A percentile compares a stretch with the other conserved stretches of the same genome.
Evolutionary conservation across 2,113 vertebrate genomes (phyloP).

Genomic region (Catagonus wagneri): DNA sequence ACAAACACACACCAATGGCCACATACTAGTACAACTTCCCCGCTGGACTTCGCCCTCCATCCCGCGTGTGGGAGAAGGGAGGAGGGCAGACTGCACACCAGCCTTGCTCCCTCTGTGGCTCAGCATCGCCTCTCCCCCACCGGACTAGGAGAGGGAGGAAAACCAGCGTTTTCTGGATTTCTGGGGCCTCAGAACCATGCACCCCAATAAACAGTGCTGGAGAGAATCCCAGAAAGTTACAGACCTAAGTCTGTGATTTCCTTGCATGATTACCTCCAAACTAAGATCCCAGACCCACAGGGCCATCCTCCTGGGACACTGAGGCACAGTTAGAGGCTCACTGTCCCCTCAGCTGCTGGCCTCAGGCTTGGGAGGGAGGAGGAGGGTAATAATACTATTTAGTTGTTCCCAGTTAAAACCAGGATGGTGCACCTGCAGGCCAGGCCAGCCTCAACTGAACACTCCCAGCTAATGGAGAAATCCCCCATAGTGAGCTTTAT

Average conservation of each 20-base stretch:
- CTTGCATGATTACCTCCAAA: neutral
- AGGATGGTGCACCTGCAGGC: neutral
- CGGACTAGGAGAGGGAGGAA: neutral
- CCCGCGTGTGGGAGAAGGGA: no score
- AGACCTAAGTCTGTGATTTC: neutral
- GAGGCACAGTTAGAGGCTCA: neutral
- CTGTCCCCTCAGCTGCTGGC: neutral
- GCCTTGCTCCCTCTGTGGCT: neutral
- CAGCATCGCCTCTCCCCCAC: neutral
- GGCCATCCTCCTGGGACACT: neutral
- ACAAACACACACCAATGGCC: no score
- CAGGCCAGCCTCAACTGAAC: neutral
- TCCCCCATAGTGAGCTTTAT: neutral
- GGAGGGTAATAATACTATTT: neutral
- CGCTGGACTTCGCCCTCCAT: fast-evolving
- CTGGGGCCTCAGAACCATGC: neutral
- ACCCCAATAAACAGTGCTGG: neutral
- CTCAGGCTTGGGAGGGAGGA: neutral
- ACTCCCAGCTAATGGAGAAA: no score
- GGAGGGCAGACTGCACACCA: neutral
- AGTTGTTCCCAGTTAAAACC: neutral
- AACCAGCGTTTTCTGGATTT: neutral
- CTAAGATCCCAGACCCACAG: neutral
- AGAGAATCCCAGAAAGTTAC: neutral
- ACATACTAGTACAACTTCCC: neutral